These are phyloP conservation scores for Menidia beryllina DNA, from an alignment of 2,113 vertebrate genomes.

Conservation along the genomic window DNA sequence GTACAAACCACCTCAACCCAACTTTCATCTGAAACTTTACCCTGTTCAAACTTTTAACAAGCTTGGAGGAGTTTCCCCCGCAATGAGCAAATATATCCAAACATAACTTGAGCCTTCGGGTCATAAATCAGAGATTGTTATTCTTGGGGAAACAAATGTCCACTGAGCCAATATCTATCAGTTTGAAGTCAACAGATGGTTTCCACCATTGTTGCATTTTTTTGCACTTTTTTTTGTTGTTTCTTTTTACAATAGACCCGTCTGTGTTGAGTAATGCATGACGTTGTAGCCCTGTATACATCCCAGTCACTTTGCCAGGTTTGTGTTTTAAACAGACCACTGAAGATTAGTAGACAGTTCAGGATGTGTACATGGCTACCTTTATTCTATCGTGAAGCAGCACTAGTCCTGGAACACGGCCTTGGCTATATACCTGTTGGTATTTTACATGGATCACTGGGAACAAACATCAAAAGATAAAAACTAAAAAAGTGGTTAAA, in stretches of 20 bases:
- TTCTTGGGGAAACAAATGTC: slow-evolving; percentile 50
- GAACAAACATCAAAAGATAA: too few relatives aligned
- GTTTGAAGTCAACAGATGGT: slow-evolving; percentile 8
- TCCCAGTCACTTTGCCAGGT: slow-evolving; percentile 6
- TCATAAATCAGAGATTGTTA: slow-evolving; percentile 60
- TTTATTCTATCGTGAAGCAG: background rate
- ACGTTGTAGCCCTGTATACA: slow-evolving; percentile 12
- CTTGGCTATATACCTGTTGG: slow-evolving; percentile 14
- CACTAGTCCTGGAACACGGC: background rate
- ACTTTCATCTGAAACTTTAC: background rate
- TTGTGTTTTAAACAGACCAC: slow-evolving; percentile 2
- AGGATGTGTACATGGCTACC: background rate
- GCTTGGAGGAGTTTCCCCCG: slow-evolving; percentile 26
- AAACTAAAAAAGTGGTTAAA: too few relatives aligned
- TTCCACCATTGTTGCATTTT: slow-evolving; percentile 13
- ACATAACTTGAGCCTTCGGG: slow-evolving; percentile 32
- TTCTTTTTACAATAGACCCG: background rate
- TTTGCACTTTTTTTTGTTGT: too few relatives aligned
- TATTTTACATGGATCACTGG: slow-evolving; percentile 9
- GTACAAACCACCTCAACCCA: slow-evolving; percentile 18
- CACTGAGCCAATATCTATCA: slow-evolving; percentile 10
- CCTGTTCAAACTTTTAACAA: slow-evolving; percentile 35
- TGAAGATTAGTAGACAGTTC: background rate
- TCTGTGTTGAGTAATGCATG: slow-evolving; percentile 1
- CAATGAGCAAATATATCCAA: slow-evolving; percentile 48